Base-by-base conservation (phyloP, 2,113 vertebrate species). In the Alethe diademata region DNA sequence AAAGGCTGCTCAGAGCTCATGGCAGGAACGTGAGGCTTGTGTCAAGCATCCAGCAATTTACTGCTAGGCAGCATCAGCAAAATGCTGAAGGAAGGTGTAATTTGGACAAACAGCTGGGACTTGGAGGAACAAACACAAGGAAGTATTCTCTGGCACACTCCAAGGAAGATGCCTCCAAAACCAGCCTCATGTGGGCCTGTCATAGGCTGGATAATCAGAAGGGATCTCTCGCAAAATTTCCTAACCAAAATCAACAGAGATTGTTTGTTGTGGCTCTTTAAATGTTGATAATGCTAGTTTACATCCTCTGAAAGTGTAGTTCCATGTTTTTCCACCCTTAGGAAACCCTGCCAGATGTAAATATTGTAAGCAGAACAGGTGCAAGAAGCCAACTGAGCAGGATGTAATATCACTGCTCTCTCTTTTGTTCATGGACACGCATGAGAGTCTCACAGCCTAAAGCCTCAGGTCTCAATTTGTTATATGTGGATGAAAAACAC, bases 21-120 rank as follows among this genome's bases (percentile, higher is more conserved):
- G 40, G 87, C 93, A 94, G 81, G 90, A 95, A 93, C 78, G 71
- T 92, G 92, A 94, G 70, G 28, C 74, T 71, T 40, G 26, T n/a
- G 70, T 56, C 74, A 90, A 90, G 51, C 87, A 93, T n/a, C 51
- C 65, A 71, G 84, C 54, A 80, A 71, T 96, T 92, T 74, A 78
- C 66, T 40, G 19, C 65, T 14, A 14, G 48, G 66, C 57, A 91
- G 73, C 73, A 84, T 50, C 81, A 85, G 81, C 57, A 90, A 88
- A 87, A 78, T 12, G 6, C 22, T 38, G 38, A 60, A 56, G 60
- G 56, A 90, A 75, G 85, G 57, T 82, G 31, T 64, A n/a, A 91
- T 89, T 67, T 88, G 57, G 40, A 78, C 74, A 78, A 75, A 70
- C 18, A 81, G 65, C 47, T 74, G 51, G 65, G 67, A 40, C 79